Evolutionary conservation across 2,888 invertebrate genomes (phyloP), one percentile per base, ranked within the genome.

Genomic region (Aethes cnicana): DNA sequence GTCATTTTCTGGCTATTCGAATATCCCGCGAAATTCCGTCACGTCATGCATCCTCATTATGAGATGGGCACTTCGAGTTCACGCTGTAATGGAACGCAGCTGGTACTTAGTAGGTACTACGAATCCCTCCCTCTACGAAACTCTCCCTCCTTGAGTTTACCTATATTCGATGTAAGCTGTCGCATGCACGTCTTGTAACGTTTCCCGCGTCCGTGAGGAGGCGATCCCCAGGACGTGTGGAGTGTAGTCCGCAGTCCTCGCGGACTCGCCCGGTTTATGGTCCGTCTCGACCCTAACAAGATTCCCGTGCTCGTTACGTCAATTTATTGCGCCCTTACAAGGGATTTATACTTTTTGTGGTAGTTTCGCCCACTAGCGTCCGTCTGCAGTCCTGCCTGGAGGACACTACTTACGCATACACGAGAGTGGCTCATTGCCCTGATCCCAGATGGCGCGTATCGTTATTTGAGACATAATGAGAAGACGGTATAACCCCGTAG

Each of bases 291-390:
- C 73, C 56, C 71, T 76, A 74, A 81, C 80, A 77, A 81, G 77
- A 74, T 80, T 75, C 68, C 68, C 65, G 59, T 33, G 69, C 71
- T 76, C 74, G 79, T 84, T 77, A 81, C 69, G 65, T 61, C 78
- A 80, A 81, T 82, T 82, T 81, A 82, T 81, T 72, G 76, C 74
- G 59, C 73, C 74, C 79, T 79, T 76, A 78, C 69, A 74, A 70
- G 66, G 76, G 76, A 81, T 81, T 81, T 82, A 80, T 81, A 74
- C 57, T 70, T 79, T 76, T 72, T 73, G 69, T 53, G 70, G 66
- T 69, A 72, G 72, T 76, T 69, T 68, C 58, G 56, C 53, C 58
- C 52, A 56, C 62, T 68, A 57, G 48, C 60, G 63, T 57, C 49
- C 64, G 66, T 66, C 64, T 54, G 61, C 57, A 61, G 49, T 17